A percentile compares a stretch with the other conserved stretches of the same genome.
These are phyloP conservation scores for Dichetophora obliterata DNA, from an alignment of 2,888 invertebrate genomes.

Conservation along the genomic window DNA sequence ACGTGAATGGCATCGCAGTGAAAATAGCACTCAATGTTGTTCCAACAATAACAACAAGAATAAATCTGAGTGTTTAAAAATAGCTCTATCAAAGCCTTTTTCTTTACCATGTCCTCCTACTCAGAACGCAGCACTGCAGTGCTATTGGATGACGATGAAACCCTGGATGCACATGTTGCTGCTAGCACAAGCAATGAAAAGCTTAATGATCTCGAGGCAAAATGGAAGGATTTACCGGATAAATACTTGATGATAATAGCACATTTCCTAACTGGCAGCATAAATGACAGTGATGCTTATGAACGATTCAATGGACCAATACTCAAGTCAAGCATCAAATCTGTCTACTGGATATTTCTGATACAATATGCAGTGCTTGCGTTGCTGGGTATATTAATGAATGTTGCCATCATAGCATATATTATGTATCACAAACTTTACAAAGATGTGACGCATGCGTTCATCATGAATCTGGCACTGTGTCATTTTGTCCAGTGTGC, in stretches of 20 bases:
- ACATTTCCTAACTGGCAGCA: slow-evolving; percentile 61
- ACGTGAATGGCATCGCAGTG: no score
- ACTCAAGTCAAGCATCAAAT: slow-evolving; percentile 72
- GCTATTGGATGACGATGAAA: background rate
- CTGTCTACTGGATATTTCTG: slow-evolving; percentile 75
- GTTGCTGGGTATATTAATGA: slow-evolving; percentile 73
- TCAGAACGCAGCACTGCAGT: no score
- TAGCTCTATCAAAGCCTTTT: no score
- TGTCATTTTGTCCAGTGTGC: slow-evolving; percentile 78
- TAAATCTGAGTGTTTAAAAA: no score
- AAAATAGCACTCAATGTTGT: no score
- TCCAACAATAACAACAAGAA: no score
- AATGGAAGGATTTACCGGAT: slow-evolving; percentile 64
- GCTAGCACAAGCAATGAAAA: slow-evolving; percentile 48
- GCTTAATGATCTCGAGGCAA: slow-evolving; percentile 51
- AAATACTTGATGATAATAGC: slow-evolving; percentile 65
- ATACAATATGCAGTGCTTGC: slow-evolving; percentile 75
- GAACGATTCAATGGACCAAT: slow-evolving; percentile 74
- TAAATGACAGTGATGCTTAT: slow-evolving; percentile 59
- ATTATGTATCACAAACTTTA: slow-evolving; percentile 72
- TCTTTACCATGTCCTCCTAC: no score
- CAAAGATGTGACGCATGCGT: slow-evolving; percentile 76
- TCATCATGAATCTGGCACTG: slow-evolving; percentile 77
- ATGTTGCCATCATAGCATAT: slow-evolving; percentile 74
- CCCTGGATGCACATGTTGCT: background rate